Base-by-base conservation (phyloP, 2,888 invertebrate species). In the Eupithecia dodoneata region DNA sequence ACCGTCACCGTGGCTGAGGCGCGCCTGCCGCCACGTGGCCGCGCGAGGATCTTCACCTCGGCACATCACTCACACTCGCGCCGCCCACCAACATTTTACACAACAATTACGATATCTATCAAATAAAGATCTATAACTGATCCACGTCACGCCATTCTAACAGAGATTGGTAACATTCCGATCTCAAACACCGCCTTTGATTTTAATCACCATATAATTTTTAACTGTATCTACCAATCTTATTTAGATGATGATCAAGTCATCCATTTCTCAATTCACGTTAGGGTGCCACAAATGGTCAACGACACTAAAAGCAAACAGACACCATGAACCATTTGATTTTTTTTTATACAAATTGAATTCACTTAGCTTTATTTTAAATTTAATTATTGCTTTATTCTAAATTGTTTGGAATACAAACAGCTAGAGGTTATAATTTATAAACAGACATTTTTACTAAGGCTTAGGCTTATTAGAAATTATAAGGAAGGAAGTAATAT, bases 1-100 rank as follows among this genome's bases (percentile, higher is more conserved):
- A 92, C 86, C 89, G 91, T 90, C 88, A 90, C 89, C 90, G 91
- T 91, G 91, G 87, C 79, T 87, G 84, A 89, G 87, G 87, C 89
- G 89, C 89, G 89, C 86, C 86, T 84, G 85, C 82, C 85, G 90
- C 91, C 91, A 92, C 90, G 92, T 90, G 90, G 88, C 86, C 82
- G 83, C 87, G 87, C 86, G 83, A 85, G 84, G 81, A 81, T 81
- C 84, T 82, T 78, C 77, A 74, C 80, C 79, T 76, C 79, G 42
- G 30, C 66, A 66, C 66, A 78, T 73, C 78, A 73, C 44, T 80
- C 72, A 74, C 82, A 79, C 83, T 81, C 73, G 74, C 79, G 76
- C 79, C 77, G 74, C 59, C 79, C 71, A 76, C 75, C 71, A 70
- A 79, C 76, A 78, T 79, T 81, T 80, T 73, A 81, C 82, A 81